Base-by-base conservation (phyloP, 2,888 invertebrate species). In the Brenthis hecate region DNA sequence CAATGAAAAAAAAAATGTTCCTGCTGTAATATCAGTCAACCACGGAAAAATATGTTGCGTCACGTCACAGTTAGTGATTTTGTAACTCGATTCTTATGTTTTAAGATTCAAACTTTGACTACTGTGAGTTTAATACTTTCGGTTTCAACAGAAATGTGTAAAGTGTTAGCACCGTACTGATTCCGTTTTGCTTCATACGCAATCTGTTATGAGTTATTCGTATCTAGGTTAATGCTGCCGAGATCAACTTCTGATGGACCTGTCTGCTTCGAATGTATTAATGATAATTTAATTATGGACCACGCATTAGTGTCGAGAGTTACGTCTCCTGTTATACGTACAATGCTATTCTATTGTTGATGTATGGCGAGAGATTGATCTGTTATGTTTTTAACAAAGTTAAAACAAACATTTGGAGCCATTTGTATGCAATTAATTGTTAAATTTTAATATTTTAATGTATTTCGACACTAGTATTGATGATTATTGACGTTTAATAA, bases 221-320 rank as follows among this genome's bases (percentile, higher is more conserved):
- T 76, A 91, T 87, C 84, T 92, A 80, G 92, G 91, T 89, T 91
- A 91, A 91, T 88, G 86, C 71, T 76, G 82, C 80, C 80, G 77
- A 82, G 85, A 84, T 84, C 84, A 77, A 72, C 76, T 60, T 68
- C 67, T 79, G 78, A 82, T 80, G 80, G 78, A 77, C 64, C 43
- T 48, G 56, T 54, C 68, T 56, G 58, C 32, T 70, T 60, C 63
- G 48, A 50, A 11, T 48, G 53, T 66, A 64, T 64, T 48, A 72
- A 57, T 69, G 66, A 50, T 68, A 65, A 62, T 65, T 62, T 13
- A 55, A 63, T 70, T 63, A 58, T n/a, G 63, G 48, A 32, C 54
- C 62, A 13, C 54, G 23, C 53, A 43, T 47, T 47, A 54, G 58
- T n/a, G 36, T 50, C 47, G 19, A 14, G 43, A 16, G n/a, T 47